Conservation (phyloP, 2,797 vertebrate genomes). For the Macropus fuliginosus region DNA sequence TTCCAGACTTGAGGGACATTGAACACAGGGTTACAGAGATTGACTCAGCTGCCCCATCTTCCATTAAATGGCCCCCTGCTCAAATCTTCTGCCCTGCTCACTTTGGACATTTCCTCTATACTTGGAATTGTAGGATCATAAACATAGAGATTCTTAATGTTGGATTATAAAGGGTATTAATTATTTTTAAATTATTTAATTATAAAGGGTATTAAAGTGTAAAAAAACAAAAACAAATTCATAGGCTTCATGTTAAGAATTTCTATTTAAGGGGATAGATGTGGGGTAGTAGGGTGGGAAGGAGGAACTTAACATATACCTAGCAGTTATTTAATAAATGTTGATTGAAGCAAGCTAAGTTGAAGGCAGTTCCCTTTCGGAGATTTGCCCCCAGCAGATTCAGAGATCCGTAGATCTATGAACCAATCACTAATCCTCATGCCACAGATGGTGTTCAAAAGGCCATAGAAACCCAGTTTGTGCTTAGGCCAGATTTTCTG, state of each 20-base stretch:
- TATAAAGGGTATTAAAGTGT: neutral
- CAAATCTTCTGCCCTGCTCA: neutral
- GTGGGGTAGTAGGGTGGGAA: neutral
- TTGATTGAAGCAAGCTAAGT: neutral
- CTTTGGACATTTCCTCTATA: neutral
- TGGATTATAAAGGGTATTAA: neutral
- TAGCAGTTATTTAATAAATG: neutral
- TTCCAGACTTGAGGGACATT: neutral
- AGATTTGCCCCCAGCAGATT: conserved; percentile 53
- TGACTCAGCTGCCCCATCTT: neutral
- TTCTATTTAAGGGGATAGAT: neutral
- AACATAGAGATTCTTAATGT: neutral
- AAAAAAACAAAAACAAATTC: neutral
- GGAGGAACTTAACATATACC: neutral
- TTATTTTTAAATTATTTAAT: neutral
- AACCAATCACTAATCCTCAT: neutral
- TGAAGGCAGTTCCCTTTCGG: conserved; percentile 33
- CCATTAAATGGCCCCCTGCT: neutral
- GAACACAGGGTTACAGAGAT: neutral
- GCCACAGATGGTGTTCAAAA: conserved; percentile 1
- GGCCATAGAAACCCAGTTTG: neutral
- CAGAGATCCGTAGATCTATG: neutral
- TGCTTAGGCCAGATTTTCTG: conserved; percentile 48
- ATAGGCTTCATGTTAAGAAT: neutral
- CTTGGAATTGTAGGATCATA: neutral